phyloP scores from a whole-genome alignment of 1,140 invertebrate genomes.

The Episyrphus balteatus region DNA sequence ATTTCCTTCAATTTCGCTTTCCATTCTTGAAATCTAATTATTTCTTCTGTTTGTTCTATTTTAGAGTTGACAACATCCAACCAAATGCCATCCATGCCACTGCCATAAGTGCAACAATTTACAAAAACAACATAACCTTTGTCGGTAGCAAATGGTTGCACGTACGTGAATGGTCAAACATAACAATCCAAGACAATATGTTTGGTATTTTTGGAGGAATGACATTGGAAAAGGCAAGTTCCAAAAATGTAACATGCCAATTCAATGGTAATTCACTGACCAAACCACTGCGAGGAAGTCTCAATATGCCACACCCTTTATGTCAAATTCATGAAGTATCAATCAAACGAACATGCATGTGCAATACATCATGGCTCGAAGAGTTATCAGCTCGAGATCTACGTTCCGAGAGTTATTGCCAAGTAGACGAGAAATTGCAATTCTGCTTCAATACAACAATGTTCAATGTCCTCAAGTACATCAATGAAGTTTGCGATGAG shows the following conservation, averaged over 20 bases:
- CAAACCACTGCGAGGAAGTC: constrained; percentile 11
- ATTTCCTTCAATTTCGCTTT: background rate
- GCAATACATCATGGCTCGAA: constrained; percentile 15
- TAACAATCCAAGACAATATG: constrained; percentile 20
- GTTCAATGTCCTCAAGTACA: constrained; percentile 16
- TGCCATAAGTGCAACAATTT: constrained; percentile 13
- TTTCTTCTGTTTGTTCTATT: background rate
- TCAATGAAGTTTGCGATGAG: constrained; percentile 21
- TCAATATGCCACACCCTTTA: constrained; percentile 18
- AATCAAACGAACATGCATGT: constrained; percentile 16
- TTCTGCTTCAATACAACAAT: constrained; percentile 22
- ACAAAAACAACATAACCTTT: constrained; percentile 15
- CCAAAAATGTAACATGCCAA: constrained; percentile 12
- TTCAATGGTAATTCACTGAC: constrained; percentile 25
- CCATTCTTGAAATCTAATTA: background rate
- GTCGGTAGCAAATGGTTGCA: constrained; percentile 20
- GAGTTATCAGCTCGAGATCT: constrained; percentile 18
- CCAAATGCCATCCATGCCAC: constrained; percentile 18
- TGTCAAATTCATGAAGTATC: constrained; percentile 16
- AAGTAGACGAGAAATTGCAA: constrained; percentile 5
- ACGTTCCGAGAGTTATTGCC: constrained; percentile 23
- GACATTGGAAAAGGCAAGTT: constrained; percentile 10
- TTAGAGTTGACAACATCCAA: constrained; percentile 22
- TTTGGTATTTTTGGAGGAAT: constrained; percentile 20
- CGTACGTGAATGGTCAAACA: constrained; percentile 12